A percentile compares a stretch with the other conserved stretches of the same genome.
Conservation (phyloP, 2,113 vertebrate species). For the Xenopus borealis region DNA sequence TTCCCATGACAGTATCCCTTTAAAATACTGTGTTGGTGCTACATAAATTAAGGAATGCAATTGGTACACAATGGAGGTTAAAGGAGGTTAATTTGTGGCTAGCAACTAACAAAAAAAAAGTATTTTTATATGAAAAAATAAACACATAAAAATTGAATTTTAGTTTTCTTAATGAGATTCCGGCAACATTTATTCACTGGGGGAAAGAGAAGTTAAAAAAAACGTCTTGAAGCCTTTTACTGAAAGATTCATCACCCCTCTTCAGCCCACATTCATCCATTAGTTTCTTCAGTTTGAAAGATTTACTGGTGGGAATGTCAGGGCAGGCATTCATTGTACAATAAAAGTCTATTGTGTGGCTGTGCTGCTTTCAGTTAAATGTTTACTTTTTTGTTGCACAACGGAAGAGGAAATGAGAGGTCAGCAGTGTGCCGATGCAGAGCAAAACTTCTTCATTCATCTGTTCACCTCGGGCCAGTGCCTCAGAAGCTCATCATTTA, state of each 20-base stretch:
- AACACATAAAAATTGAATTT: too few species aligned
- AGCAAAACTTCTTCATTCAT: slow-evolving; percentile 53
- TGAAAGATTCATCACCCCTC: slow-evolving; percentile 27
- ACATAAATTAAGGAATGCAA: too few species aligned
- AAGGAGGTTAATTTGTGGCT: too few species aligned
- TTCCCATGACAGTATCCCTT: too few species aligned
- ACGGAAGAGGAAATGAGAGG: slow-evolving; percentile 64
- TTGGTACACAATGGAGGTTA: too few species aligned
- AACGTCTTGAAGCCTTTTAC: slow-evolving; percentile 32
- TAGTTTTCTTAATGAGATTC: too few species aligned
- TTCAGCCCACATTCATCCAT: slow-evolving; percentile 47
- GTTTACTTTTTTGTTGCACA: slow-evolving; percentile 76
- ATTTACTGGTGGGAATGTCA: slow-evolving; percentile 59
- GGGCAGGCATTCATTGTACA: slow-evolving; percentile 40
- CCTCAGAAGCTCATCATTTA: slow-evolving; percentile 56
- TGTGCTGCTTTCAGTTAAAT: slow-evolving; percentile 59
- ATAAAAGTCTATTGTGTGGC: slow-evolving; percentile 54
- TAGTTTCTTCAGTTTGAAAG: slow-evolving; percentile 60
- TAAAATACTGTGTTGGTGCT: too few species aligned
- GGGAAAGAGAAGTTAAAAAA: not conserved
- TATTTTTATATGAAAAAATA: too few species aligned
- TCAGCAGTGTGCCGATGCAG: slow-evolving; percentile 51
- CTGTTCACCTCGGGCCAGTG: slow-evolving; percentile 52
- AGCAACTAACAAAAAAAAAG: too few species aligned
- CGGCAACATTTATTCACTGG: slow-evolving; percentile 9